Base-by-base conservation (phyloP, 2,888 invertebrate genomes). In the Tetheella fluctuosa region DNA sequence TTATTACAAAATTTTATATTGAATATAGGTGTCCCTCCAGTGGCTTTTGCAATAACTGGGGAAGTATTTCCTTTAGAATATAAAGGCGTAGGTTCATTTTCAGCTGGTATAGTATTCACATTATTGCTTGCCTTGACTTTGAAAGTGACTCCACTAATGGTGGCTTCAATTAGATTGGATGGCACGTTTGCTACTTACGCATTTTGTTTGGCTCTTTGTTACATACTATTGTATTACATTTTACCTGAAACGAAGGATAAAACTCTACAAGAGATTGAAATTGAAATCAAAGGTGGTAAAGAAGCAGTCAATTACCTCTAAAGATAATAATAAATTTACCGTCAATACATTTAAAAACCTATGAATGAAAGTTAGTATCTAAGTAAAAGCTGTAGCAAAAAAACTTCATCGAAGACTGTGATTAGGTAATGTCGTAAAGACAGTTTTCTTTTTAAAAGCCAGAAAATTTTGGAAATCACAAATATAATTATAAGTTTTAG, bases 221-320 rank as follows among this genome's bases (percentile, higher is more conserved):
- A 81, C 2, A 5, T 69, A 0, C n/a, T 76, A 25, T 64, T 84
- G 53, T 74, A 73, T 62, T 77, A 67, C 54, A 63, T 80, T 37
- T 37, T 85, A 23, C 80, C 80, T 15, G 85, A 85, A 66, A 85
- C 85, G 1, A 85, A 84, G 60, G 79, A 81, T 56, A 83, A 68
- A 60, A 76, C 79, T 0, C 64, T 85, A 37, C 79, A 80, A 59
- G 76, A 83, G 20, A 82, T 85, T 48, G 84, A 84, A 64, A 69
- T 79, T 65, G 75, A 78, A 57, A 68, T 85, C 2, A 76, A 71
- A 68, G 64, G 67, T 37, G 58, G 68, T 30, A 34, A 30, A 17
- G 28, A 6, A 7, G 12, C 30, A 1, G 28, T 13, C n/a, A n/a
- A n/a, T n/a, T n/a, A n/a, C n/a, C n/a, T n/a, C n/a, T n/a, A n/a